Evolutionary conservation across 2,113 vertebrate genomes (phyloP), one percentile per base, ranked within the genome.

Genomic region (Tachycineta bicolor): DNA sequence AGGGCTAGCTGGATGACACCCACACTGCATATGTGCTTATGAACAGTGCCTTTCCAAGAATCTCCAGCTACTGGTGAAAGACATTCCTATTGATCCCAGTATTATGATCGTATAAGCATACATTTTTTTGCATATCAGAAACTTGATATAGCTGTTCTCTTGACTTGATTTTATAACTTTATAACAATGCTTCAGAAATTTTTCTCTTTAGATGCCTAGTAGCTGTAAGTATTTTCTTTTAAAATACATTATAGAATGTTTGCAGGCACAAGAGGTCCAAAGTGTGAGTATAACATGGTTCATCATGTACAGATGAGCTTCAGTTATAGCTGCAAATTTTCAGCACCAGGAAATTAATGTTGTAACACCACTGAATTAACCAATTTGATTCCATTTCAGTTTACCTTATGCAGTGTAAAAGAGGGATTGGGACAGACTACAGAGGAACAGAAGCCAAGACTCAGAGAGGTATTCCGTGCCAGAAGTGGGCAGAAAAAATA

Each of bases 381-480:
- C 83, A 83, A 78, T 14, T 22, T 49, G 28, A 58, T 96, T 94
- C 33, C 19, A 15, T 92, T 96, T 78, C 79, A 99, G 99, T 87
- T 39, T 99, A 98, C 78, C 97, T 99, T 68, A 94, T 97, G 85
- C 97, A 99, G 47, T 99, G 99, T 91, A 96, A 97, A 55, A 97
- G 83, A 91, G 98, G 98, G 58, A 73, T 93, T 92, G 99, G 99
- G 76, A 93, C 20, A 12, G 98, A 98, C 89, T 99, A 99, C 98
- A 98, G 98, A 97, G 99, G 99, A 95, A 98, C 95, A 37, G 98
- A 98, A 95, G 88, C 96, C 67, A 98, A 56, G 94, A 98, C 98
- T 67, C 90, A 65, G 89, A 96, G 95, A 8, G 98, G 98, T 68
- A 97, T 96, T 88, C 52, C 33, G 1, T 99, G 99, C 94, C 99